Evolutionary conservation across 2,797 vertebrate species (phyloP), one percentile per base, ranked within the genome.

Genomic region (Halcyon smyrnensis): DNA sequence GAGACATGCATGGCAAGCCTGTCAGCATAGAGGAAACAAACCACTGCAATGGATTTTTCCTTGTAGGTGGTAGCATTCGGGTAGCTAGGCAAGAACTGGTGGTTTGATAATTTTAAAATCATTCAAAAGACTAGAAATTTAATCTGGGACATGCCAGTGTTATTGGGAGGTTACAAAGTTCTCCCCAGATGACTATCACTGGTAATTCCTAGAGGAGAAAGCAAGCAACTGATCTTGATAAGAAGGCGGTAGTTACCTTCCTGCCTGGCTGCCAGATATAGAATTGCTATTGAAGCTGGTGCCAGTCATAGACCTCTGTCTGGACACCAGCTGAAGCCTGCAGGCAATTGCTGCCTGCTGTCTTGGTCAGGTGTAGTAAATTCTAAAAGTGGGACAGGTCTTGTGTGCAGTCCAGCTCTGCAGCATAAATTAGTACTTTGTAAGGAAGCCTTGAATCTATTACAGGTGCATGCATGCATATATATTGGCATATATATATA

Each of bases 301-400:
- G 80, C 25, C 63, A 21, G 41, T 28, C 74, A 63, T 51, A 70
- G 86, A 15, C 11, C 56, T 79, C 48, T 34, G 75, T 34, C 81
- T 27, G 36, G 59, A 68, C 46, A 77, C 54, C 46, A 84, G 74
- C 59, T 84, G 93, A 87, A 95, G 78, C 71, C 93, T 96, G 59
- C 36, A 84, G 90, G 93, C 46, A 68, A 46, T 34, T 34, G 48
- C 71, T 94, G 67, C 86, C 84, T 77, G 60, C 63, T 84, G 51
- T 2, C 84, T 57, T 46, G 19, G 30, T 76, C 90, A 93, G 67
- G 74, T 82, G 51, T 28, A 28, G 59, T n/a, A 16, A 70, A 56
- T 28, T 76, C 62, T 27, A 27, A 89, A 97, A 76, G 24, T 60
- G 36, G 74, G 67, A n/a, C 78, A 93, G 25, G n/a, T 48, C 28